A percentile compares a stretch with the other conserved stretches of the same genome.
phyloP scores from a whole-genome alignment of 2,888 invertebrate genomes.

The Apamea anceps region DNA sequence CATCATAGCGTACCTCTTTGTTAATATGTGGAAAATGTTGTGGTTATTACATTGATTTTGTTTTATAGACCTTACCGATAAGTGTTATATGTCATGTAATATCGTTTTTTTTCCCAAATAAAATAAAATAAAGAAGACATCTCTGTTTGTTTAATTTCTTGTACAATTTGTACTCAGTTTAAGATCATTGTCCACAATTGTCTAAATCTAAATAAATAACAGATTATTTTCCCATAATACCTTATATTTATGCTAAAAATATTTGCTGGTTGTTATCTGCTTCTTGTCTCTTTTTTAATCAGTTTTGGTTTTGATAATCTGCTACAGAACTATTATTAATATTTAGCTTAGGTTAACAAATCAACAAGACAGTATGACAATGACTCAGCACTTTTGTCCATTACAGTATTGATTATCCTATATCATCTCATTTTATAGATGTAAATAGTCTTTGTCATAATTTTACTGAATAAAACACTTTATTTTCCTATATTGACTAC shows the following conservation, averaged over 20 bases:
- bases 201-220: neutral
- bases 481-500: neutral
- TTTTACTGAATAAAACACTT: conserved; percentile 1
- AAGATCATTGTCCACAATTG: neutral
- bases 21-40: no score
- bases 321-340: neutral
- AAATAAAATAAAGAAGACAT: neutral
- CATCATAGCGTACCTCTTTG: no score
- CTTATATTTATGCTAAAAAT: neutral
- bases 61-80: no score
- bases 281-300: neutral
- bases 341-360: neutral
- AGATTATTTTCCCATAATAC: neutral
- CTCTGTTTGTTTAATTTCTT: neutral
- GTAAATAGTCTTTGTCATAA: neutral
- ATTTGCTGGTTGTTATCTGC: neutral
- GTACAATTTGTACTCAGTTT: neutral
- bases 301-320: neutral
- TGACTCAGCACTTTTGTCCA: conserved; percentile 30
- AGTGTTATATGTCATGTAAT: no score
- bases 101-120: no score
- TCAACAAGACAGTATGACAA: conserved; percentile 1
- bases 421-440: neutral
- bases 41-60: no score
- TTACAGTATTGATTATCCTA: neutral